phyloP scores from a whole-genome alignment of 2,113 vertebrate species.

The Perca fluviatilis region DNA sequence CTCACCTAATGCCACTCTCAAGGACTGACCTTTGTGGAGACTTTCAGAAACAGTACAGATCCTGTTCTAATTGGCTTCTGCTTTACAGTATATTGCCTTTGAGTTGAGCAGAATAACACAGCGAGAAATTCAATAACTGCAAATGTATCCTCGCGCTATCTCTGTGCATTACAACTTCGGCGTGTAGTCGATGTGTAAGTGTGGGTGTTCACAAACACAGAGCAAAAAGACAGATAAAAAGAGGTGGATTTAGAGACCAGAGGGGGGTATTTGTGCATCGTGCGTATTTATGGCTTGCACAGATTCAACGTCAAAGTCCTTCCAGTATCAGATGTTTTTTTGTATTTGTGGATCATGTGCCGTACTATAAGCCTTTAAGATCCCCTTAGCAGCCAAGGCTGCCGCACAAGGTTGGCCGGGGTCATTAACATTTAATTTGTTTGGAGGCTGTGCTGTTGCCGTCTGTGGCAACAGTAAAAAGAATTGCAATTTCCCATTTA shows the following conservation, averaged over 20 bases:
- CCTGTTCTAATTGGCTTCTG: slow-evolving; percentile 68
- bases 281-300: slow-evolving; percentile 13
- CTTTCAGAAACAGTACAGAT: slow-evolving; percentile 52
- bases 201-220: background rate
- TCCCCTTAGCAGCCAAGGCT: background rate
- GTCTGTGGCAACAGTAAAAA: slow-evolving; percentile 1
- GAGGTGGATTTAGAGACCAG: slow-evolving; percentile 8
- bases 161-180: slow-evolving; percentile 13
- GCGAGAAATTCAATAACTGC: slow-evolving; percentile 33
- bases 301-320: slow-evolving; percentile 8
- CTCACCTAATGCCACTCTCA: slow-evolving; percentile 60
- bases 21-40: slow-evolving; percentile 67
- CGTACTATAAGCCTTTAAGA: background rate
- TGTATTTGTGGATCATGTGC: slow-evolving; percentile 12
- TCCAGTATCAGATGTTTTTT: background rate
- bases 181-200: background rate
- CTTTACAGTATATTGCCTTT: slow-evolving; percentile 40
- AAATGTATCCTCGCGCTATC: slow-evolving; percentile 18
- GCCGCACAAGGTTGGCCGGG: slow-evolving; percentile 10
- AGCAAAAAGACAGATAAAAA: slow-evolving; percentile 1
- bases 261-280: background rate
- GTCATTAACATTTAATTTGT: slow-evolving; percentile 34
- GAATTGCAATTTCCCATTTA: background rate
- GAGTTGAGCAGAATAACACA: slow-evolving; percentile 20
- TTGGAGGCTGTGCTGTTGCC: background rate